A percentile compares a stretch with the other conserved stretches of the same genome.
Evolutionary conservation across 2,888 invertebrate species (phyloP).

Genomic region (Cryptus viduatorius): DNA sequence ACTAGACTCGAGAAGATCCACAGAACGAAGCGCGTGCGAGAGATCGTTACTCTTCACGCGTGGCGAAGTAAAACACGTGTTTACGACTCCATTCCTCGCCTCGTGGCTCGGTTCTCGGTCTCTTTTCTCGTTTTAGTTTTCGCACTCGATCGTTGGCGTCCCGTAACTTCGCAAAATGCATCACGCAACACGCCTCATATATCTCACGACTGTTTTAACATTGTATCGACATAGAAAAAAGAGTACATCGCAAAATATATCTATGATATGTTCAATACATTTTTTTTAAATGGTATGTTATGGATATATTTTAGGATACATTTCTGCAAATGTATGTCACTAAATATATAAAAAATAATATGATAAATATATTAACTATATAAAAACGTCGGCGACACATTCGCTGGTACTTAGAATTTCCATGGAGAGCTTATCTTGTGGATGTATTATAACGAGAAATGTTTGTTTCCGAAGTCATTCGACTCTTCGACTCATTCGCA

Average conservation of each 20-base stretch:
- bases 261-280: no score
- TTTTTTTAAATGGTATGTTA: no score
- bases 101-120: constrained; percentile 31
- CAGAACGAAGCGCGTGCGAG: constrained; percentile 30
- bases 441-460: not conserved
- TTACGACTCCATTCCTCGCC: constrained; percentile 55
- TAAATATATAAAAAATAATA: not conserved
- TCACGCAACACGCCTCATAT: not conserved
- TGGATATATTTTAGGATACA: no score
- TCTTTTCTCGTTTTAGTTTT: constrained; percentile 20
- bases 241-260: not conserved
- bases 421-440: constrained; percentile 9
- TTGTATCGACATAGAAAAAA: constrained; percentile 43
- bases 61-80: constrained; percentile 48
- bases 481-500: constrained; percentile 24
- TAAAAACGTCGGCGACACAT: no score
- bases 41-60: constrained; percentile 60
- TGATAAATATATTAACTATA: no score
- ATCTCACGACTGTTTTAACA: constrained; percentile 33
- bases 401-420: constrained; percentile 3
- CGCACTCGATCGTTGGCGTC: constrained; percentile 17
- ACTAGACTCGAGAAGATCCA: constrained; percentile 6
- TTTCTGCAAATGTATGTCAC: no score
- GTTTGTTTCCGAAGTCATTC: not conserved
- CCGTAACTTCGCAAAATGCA: constrained; percentile 50